These are phyloP conservation scores for Apamea anceps DNA, from an alignment of 2,888 invertebrate species.

Conservation along the genomic window DNA sequence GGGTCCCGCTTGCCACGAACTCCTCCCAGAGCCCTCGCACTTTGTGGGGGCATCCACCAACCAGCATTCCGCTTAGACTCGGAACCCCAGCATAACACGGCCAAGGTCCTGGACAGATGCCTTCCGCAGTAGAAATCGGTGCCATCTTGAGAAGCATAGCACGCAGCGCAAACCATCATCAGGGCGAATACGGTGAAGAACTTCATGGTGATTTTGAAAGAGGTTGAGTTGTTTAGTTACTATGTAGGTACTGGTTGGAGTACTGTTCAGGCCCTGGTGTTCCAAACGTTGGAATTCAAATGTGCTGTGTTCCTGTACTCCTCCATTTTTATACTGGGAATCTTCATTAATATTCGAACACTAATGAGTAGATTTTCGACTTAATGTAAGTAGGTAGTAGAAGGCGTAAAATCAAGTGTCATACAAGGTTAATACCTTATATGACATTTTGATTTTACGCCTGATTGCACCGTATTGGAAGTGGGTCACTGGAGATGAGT, in stretches of 20 bases:
- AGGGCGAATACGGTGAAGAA: slow-evolving; percentile 37
- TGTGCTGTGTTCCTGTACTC: slow-evolving; percentile 19
- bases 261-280: background rate
- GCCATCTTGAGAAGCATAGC: slow-evolving; percentile 38
- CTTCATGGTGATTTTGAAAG: slow-evolving; percentile 40
- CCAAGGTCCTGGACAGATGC: slow-evolving; percentile 37
- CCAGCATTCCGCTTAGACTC: slow-evolving; percentile 50
- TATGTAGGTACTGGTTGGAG: background rate
- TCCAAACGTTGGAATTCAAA: slow-evolving; percentile 20
- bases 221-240: background rate
- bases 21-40: slow-evolving; percentile 40
- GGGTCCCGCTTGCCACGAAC: slow-evolving; percentile 54
- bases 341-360: slow-evolving; percentile 56
- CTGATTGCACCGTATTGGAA: too few relatives aligned
- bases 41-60: slow-evolving; percentile 57
- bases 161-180: slow-evolving; percentile 16
- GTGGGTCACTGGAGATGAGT: too few relatives aligned
- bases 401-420: slow-evolving; percentile 5
- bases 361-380: slow-evolving; percentile 40
- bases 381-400: slow-evolving; percentile 22
- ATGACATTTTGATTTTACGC: too few relatives aligned
- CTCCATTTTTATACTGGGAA: slow-evolving; percentile 36
- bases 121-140: slow-evolving; percentile 50
- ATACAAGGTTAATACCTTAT: slow-evolving; percentile 18
- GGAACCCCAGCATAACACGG: slow-evolving; percentile 42